Base-by-base conservation (phyloP, 2,888 invertebrate species). In the Desoria tigrina region DNA sequence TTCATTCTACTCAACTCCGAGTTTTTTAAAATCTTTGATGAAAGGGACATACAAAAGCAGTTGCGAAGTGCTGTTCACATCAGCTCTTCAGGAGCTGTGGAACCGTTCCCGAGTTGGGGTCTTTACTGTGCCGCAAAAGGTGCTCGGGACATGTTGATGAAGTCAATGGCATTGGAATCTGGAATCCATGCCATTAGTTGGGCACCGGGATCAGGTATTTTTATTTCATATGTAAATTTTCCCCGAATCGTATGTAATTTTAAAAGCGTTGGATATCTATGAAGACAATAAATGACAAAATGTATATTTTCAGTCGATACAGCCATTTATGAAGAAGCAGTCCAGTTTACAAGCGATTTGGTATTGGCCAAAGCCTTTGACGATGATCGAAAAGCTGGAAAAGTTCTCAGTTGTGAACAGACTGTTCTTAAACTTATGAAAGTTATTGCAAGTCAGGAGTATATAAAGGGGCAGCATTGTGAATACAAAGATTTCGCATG, bases 161-260 rank as follows among this genome's bases (percentile, higher is more conserved):
- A 81, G 76, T 61, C 64, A 2, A 82, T 95, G 61, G 92, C 94
- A 0, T 18, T 58, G 26, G 82, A 85, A 81, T 85, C 86, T 14
- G 80, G 86, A 42, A 79, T 90, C 1, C 82, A 86, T 68, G 89
- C 95, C 14, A 80, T 97, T 51, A 95, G 89, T 80, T 97, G 95
- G 81, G 88, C 93, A 0, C 96, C 97, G 0, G 96, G 96, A 16
- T 93, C 94, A n/a, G n/a, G n/a, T n/a, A n/a, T n/a, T n/a, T n/a
- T n/a, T n/a, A n/a, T n/a, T n/a, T n/a, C n/a, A n/a, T n/a, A n/a
- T n/a, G n/a, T n/a, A n/a, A n/a, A n/a, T n/a, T n/a, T n/a, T n/a
- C n/a, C n/a, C n/a, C n/a, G n/a, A n/a, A n/a, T n/a, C n/a, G n/a
- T n/a, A n/a, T n/a, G n/a, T n/a, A n/a, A n/a, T n/a, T n/a, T n/a